Evolutionary conservation across 1,140 invertebrate genomes (phyloP).

Genomic region (Apis florea): DNA sequence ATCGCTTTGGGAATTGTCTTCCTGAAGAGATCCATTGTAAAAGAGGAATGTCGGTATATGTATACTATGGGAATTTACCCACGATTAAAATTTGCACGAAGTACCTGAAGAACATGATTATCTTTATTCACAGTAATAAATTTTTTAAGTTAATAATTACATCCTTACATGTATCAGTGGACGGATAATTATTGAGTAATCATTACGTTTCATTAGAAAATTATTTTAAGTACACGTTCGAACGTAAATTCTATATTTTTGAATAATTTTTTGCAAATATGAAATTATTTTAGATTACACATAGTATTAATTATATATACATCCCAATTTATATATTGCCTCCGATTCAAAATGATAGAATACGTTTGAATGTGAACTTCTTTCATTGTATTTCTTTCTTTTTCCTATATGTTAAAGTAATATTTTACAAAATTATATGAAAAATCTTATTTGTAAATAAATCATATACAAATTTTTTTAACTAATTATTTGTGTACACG

Average conservation of each 20-base stretch:
- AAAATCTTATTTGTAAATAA: slow-evolving; percentile 58
- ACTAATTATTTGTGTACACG: slow-evolving; percentile 60
- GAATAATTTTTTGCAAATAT: background rate
- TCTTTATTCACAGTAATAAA: slow-evolving; percentile 77
- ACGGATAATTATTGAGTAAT: slow-evolving; percentile 58
- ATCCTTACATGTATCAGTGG: slow-evolving; percentile 71
- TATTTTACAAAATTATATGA: slow-evolving; percentile 60
- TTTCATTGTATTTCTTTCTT: slow-evolving; percentile 31
- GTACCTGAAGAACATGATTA: slow-evolving; percentile 75
- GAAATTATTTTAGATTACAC: background rate
- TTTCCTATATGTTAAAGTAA: slow-evolving; percentile 37
- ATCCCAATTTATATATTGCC: background rate
- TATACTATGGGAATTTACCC: slow-evolving; percentile 80
- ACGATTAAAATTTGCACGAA: slow-evolving; percentile 77
- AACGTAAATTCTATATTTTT: slow-evolving; percentile 23
- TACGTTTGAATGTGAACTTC: slow-evolving; percentile 29
- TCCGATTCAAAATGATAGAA: background rate
- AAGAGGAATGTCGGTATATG: slow-evolving; percentile 70
- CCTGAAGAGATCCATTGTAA: slow-evolving; percentile 78
- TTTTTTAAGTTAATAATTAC: slow-evolving; percentile 75
- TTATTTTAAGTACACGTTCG: slow-evolving; percentile 31
- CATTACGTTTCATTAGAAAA: slow-evolving; percentile 25
- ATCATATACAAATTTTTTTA: slow-evolving; percentile 63
- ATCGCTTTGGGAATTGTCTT: slow-evolving; percentile 75
- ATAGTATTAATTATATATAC: background rate